Conservation (phyloP, 2,888 invertebrate species). For the Caenorhabditis angaria region DNA sequence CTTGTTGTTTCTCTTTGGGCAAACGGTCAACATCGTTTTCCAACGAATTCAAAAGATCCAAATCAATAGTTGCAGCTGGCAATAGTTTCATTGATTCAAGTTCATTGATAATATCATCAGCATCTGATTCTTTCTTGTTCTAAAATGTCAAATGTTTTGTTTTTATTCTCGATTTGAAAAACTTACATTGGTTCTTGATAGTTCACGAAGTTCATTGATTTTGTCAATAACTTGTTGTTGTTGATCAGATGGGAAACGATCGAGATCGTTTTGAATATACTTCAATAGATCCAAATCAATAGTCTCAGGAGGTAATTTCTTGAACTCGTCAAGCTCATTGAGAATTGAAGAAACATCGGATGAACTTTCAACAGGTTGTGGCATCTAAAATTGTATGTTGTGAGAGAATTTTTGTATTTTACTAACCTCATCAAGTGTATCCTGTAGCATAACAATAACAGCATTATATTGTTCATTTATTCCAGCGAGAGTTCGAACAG, state of each 20-base stretch:
- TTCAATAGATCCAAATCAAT: background rate
- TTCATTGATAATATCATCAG: slow-evolving; percentile 13
- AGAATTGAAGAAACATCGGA: background rate
- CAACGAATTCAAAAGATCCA: slow-evolving; percentile 20
- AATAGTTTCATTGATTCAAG: slow-evolving; percentile 15
- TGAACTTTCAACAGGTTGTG: background rate
- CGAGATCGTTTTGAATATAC: slow-evolving; percentile 11
- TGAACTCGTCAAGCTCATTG: background rate
- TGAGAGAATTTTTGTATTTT: too few relatives aligned
- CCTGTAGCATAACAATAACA: slow-evolving; percentile 27
- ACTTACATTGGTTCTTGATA: slow-evolving; percentile 5
- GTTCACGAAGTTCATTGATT: slow-evolving; percentile 11
- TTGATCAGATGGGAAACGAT: slow-evolving; percentile 18
- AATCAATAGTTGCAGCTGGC: slow-evolving; percentile 24
- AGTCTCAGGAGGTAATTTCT: background rate
- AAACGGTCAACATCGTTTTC: slow-evolving; percentile 16
- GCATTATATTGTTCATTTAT: slow-evolving; percentile 41
- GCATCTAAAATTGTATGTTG: slow-evolving; percentile 10
- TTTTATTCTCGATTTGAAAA: too few relatives aligned
- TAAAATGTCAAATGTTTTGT: too few relatives aligned
- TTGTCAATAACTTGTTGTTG: slow-evolving; percentile 6
- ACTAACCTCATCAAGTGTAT: slow-evolving; percentile 33
- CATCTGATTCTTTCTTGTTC: slow-evolving; percentile 16
- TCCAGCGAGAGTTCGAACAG: slow-evolving; percentile 32
- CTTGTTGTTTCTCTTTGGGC: slow-evolving; percentile 10